Evolutionary conservation across 2,888 invertebrate species (phyloP), one percentile per base, ranked within the genome.

Genomic region (Polydrusus tereticollis): DNA sequence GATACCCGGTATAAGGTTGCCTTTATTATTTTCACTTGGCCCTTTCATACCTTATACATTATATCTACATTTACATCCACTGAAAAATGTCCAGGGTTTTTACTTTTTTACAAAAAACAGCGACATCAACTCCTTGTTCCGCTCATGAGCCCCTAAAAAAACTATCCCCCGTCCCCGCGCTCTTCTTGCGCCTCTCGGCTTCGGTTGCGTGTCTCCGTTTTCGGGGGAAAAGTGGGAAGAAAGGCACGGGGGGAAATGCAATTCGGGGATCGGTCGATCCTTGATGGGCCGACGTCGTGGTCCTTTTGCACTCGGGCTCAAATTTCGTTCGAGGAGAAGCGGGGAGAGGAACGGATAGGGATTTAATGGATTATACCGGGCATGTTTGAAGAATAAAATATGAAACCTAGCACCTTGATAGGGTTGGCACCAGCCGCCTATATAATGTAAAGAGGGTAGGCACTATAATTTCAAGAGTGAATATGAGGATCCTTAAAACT

Each of bases 261-360:
- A 64, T 52, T 68, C 60, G 68, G 69, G 71, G 74, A 50, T 60
- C 72, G 74, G 74, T 74, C 72, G 72, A 74, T 72, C 72, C 74
- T 74, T 72, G 74, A 72, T 72, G 74, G 74, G 69, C 71, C 57
- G 58, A 57, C 69, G 72, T 71, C 68, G 71, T 71, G 68, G 74
- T 74, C 74, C 74, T 74, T 74, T 74, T 74, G 69, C 73, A 65
- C 73, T 69, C 69, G 58, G 50, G 68, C 68, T 72, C 72, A 69
- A 72, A 72, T 72, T 72, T 72, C 72, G 72, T 72, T 45, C 50
- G 55, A 62, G 45, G 18, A 14, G 58, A 21, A 72, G 23, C 6
- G n/a, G 66, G 26, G 29, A 14, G 18, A 33, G 18, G 57, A 57
- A 26, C 36, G 52, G 18, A 55, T 26, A 41, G 50, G 38, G 57